Conservation (phyloP, 2,113 vertebrate genomes). For the Sus scrofa region T2T-Sscrofa CM000821.6:88897501-88898000, state of each 20-base stretch:
- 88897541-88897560: not conserved
- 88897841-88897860: not conserved
- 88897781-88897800: not conserved
- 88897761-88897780: not conserved
- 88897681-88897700: not conserved
- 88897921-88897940: not conserved
- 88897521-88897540: not conserved
- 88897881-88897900: not conserved
- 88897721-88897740: not conserved
- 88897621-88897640: not conserved
- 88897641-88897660: not conserved
- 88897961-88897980: not conserved
- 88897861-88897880: not conserved
- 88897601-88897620: not conserved
- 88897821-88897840: not conserved
- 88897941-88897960: not conserved
- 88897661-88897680: not conserved
- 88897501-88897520: not conserved
- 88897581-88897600: not conserved
- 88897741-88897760: not conserved
- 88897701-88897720: not conserved
- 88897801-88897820: not conserved
- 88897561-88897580: not conserved
- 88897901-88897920: not conserved
- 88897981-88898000: not conserved